Conservation (phyloP, 2,113 vertebrate species). For the Notarius quadriscutis region DNA sequence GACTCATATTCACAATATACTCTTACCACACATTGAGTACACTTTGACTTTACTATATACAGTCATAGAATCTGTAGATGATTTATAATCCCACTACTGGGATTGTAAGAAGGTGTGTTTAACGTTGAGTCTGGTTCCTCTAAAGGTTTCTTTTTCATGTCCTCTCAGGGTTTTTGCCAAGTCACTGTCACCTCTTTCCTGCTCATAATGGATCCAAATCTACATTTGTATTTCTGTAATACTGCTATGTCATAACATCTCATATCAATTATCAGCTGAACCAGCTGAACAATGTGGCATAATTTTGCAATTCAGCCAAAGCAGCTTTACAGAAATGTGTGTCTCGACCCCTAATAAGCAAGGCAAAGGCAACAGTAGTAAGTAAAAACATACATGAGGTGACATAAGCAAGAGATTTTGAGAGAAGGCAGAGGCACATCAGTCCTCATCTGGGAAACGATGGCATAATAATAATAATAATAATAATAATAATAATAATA, state of each 20-base stretch:
- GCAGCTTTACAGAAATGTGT: background rate
- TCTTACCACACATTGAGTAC: background rate
- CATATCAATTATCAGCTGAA: background rate
- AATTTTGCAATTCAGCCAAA: background rate
- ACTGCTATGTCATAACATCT: background rate
- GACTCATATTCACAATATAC: background rate
- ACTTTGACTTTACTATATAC: no score
- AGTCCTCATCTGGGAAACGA: no score
- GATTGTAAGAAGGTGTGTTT: background rate
- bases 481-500: background rate
- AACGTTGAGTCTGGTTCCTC: background rate
- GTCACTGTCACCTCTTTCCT: background rate
- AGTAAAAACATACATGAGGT: background rate
- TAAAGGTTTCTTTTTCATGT: background rate
- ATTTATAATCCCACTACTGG: background rate
- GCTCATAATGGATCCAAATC: background rate
- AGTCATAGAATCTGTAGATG: background rate
- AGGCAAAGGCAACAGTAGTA: background rate
- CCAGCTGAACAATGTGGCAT: background rate
- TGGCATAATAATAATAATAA: background rate
- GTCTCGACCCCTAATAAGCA: background rate
- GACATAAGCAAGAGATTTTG: background rate
- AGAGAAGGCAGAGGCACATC: background rate
- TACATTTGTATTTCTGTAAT: background rate
- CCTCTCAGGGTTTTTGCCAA: background rate